Percentiles rank a stretch among this genome's conserved stretches.
Evolutionary conservation across 2,797 vertebrate species (phyloP).

Genomic region (Bradypodion pumilum): DNA sequence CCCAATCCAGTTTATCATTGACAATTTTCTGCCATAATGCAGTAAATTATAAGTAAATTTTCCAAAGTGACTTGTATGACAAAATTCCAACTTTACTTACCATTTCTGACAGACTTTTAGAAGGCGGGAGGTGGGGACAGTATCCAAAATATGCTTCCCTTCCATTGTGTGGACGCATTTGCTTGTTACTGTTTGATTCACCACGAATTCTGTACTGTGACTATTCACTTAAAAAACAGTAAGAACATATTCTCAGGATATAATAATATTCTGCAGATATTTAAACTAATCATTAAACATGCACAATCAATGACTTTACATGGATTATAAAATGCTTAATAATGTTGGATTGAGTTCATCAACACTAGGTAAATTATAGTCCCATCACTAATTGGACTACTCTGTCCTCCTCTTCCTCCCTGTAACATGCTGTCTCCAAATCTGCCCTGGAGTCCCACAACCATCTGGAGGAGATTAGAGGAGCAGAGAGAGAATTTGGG

Average conservation of each 20-base stretch:
- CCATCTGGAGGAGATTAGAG: not conserved
- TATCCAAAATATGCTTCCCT: constrained; percentile 39
- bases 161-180: constrained; percentile 46
- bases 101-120: constrained; percentile 40
- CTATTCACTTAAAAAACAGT: constrained; percentile 12
- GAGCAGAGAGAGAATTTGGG: not conserved
- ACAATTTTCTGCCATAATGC: constrained; percentile 11
- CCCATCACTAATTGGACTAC: not conserved
- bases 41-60: constrained; percentile 4
- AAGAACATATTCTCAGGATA: not conserved
- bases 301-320: not conserved
- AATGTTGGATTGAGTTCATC: no score
- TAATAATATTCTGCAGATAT: not conserved
- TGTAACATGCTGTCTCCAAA: no score
- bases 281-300: not conserved
- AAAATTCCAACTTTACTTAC: constrained; percentile 40
- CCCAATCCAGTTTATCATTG: not conserved
- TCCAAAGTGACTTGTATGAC: constrained; percentile 11
- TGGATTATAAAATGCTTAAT: not conserved
- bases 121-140: constrained; percentile 40
- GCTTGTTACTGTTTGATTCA: constrained; percentile 11
- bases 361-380: not conserved
- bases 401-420: no score
- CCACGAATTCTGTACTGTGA: constrained; percentile 33
- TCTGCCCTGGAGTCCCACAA: not conserved